Conservation (phyloP, 2,113 vertebrate genomes). For the Platichthys flesus region DNA sequence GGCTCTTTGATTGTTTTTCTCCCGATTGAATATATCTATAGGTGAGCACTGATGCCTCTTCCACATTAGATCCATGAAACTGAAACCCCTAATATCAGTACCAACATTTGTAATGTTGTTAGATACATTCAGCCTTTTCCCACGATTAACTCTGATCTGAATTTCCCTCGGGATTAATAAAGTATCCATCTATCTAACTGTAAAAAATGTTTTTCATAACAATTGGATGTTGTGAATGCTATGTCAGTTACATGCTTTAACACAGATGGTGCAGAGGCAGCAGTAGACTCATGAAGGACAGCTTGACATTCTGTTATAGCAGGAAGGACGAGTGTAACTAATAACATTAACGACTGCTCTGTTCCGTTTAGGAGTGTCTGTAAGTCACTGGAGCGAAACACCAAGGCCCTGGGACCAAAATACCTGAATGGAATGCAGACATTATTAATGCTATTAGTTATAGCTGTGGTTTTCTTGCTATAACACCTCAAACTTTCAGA, state of each 20-base stretch:
- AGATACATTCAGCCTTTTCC: not conserved
- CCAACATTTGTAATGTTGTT: no score
- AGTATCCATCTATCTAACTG: no score
- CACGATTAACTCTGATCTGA: not conserved
- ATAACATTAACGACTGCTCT: conserved; percentile 17
- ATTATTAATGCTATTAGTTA: conserved; percentile 19
- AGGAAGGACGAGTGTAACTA: not conserved
- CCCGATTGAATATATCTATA: no score
- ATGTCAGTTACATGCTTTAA: not conserved
- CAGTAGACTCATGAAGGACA: not conserved
- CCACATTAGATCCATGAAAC: no score
- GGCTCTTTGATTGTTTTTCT: no score
- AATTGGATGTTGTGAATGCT: not conserved
- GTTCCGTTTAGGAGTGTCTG: conserved; percentile 9
- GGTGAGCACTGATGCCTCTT: no score
- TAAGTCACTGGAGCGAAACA: conserved; percentile 12
- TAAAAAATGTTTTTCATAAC: no score
- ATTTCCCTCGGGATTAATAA: no score
- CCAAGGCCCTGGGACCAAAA: not conserved
- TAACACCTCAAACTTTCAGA: conserved; percentile 10
- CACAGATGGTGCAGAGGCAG: not conserved
- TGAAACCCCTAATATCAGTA: no score
- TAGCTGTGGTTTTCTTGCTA: not conserved
- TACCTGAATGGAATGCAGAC: conserved; percentile 5
- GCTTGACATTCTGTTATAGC: not conserved